A percentile compares a stretch with the other conserved stretches of the same genome.
phyloP scores from a whole-genome alignment of 2,888 invertebrate species.

The Drosophila falleni region DNA sequence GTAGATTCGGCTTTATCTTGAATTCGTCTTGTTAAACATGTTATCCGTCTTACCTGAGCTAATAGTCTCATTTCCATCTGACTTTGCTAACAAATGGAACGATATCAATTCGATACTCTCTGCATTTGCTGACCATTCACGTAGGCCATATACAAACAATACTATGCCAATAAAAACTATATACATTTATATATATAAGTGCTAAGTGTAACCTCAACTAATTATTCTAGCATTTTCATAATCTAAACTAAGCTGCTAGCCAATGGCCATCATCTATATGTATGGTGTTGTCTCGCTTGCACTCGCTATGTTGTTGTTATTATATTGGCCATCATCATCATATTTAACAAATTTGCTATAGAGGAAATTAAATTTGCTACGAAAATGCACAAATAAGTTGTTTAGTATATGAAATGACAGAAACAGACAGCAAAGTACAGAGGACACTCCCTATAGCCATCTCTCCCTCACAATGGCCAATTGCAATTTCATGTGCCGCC shows the following conservation, averaged over 20 bases:
- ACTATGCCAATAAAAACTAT: constrained; percentile 3
- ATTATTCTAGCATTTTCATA: constrained; percentile 37
- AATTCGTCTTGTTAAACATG: background rate
- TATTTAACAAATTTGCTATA: constrained; percentile 65
- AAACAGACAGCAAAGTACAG: constrained; percentile 19
- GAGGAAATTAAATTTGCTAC: constrained; percentile 79
- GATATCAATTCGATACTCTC: constrained; percentile 6
- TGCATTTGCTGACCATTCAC: constrained; percentile 11
- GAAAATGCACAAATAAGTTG: constrained; percentile 76
- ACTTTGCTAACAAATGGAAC: constrained; percentile 14
- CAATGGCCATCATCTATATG: constrained; percentile 40
- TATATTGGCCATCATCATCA: constrained; percentile 56
- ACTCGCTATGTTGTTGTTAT: constrained; percentile 14
- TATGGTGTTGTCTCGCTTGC: constrained; percentile 30
- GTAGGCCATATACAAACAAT: background rate
- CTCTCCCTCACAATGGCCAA: constrained; percentile 3
- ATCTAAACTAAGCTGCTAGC: constrained; percentile 35
- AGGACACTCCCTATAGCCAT: background rate
- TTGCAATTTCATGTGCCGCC: background rate
- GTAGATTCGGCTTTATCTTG: background rate
- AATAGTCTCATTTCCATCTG: constrained; percentile 15
- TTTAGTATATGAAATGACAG: constrained; percentile 60
- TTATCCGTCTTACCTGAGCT: constrained; percentile 5
- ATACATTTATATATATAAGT: constrained; percentile 3
- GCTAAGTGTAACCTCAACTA: constrained; percentile 30